A percentile compares a stretch with the other conserved stretches of the same genome.
These are phyloP conservation scores for Enteromius argenteus DNA, from an alignment of 2,797 vertebrate species.

Conservation along the genomic window DNA sequence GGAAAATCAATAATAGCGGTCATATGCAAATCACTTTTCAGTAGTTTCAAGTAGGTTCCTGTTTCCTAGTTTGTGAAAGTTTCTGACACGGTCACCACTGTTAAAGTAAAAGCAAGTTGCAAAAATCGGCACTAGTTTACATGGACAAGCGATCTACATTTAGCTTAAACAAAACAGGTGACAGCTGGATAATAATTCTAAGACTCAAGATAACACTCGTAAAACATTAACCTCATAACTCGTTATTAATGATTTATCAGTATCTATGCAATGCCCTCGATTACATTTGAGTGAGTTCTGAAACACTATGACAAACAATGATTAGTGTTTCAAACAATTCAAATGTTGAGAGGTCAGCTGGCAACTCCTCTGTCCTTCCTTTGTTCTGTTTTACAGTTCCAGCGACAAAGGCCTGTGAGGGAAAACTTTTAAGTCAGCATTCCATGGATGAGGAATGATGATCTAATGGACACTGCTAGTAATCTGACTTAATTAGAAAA, in stretches of 20 bases:
- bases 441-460: neutral
- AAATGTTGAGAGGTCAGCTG: neutral
- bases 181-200: neutral
- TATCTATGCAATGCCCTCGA: neutral
- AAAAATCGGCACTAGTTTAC: neutral
- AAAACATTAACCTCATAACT: neutral
- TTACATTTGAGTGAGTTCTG: neutral
- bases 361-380: neutral
- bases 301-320: neutral
- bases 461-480: neutral
- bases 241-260: neutral
- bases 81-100: neutral
- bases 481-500: neutral
- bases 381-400: neutral
- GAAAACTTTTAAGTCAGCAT: constrained; percentile 1
- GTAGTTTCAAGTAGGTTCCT: neutral
- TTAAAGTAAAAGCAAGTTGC: neutral
- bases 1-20: neutral
- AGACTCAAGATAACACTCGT: neutral
- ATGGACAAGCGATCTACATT: neutral
- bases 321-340: neutral
- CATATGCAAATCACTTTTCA: neutral
- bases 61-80: neutral
- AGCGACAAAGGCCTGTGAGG: neutral
- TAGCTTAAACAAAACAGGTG: neutral